phyloP scores from a whole-genome alignment of 2,888 invertebrate genomes.

The Ophraella communa region DNA sequence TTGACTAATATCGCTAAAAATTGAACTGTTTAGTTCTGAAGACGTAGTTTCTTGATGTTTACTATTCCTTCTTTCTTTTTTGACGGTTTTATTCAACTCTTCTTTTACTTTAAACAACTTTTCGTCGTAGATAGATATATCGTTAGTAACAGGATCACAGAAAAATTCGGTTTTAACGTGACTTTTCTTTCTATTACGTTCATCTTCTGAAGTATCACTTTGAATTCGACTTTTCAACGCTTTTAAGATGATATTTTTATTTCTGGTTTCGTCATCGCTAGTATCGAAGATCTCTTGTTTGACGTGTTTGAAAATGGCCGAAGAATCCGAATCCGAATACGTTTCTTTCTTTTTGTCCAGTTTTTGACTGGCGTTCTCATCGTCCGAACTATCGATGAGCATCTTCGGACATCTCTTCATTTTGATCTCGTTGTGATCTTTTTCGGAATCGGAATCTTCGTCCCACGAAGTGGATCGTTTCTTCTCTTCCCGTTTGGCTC shows the following conservation, averaged over 20 bases:
- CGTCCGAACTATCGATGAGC: constrained; percentile 57
- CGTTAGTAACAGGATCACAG: constrained; percentile 57
- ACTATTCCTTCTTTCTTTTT: constrained; percentile 54
- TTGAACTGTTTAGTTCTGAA: constrained; percentile 35
- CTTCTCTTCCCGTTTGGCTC: constrained; percentile 87
- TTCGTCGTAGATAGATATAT: too few relatives aligned
- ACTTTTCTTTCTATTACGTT: constrained; percentile 64
- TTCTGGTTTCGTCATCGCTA: constrained; percentile 58
- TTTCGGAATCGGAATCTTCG: constrained; percentile 77
- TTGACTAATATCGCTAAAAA: constrained; percentile 15
- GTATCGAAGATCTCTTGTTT: constrained; percentile 55
- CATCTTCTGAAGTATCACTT: constrained; percentile 81
- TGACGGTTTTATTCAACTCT: constrained; percentile 51
- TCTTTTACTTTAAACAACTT: constrained; percentile 49
- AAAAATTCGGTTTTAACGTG: constrained; percentile 68
- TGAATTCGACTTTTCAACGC: constrained; percentile 76
- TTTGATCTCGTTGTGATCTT: constrained; percentile 51
- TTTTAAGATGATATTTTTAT: constrained; percentile 68
- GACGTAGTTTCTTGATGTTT: constrained; percentile 52
- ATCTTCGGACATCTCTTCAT: constrained; percentile 52
- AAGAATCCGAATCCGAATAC: constrained; percentile 63
- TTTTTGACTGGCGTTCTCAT: constrained; percentile 50
- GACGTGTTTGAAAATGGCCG: constrained; percentile 60
- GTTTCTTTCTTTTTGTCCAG: constrained; percentile 59
- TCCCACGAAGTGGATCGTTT: constrained; percentile 89